phyloP scores from a whole-genome alignment of 1,140 invertebrate species.

The Aricia agestis region DNA sequence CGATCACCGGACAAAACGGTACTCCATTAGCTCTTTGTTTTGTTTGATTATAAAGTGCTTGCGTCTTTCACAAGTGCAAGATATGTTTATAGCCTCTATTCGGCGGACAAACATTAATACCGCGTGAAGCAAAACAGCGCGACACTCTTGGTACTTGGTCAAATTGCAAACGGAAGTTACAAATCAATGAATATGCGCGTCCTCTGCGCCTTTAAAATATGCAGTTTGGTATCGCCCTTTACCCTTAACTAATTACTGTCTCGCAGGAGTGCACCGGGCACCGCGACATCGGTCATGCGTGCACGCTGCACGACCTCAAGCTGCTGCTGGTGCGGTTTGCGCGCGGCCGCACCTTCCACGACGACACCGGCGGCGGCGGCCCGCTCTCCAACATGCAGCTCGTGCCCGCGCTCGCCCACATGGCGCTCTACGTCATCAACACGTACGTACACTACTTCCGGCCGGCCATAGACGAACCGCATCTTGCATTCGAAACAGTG shows the following conservation, averaged over 20 bases:
- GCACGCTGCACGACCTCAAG: constrained; percentile 96
- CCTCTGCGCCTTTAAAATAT: too few species aligned
- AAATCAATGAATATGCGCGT: too few species aligned
- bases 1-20: too few species aligned
- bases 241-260: not conserved
- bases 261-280: constrained; percentile 87
- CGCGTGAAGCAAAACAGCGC: too few species aligned
- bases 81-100: too few species aligned
- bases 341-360: constrained; percentile 96
- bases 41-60: too few species aligned
- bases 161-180: too few species aligned
- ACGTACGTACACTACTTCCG: constrained; percentile 80
- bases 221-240: not conserved
- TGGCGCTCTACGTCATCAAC: constrained; percentile 96
- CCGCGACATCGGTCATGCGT: constrained; percentile 91
- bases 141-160: too few species aligned
- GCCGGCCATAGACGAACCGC: not conserved
- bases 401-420: constrained; percentile 95
- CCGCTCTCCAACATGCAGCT: constrained; percentile 98
- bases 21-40: too few species aligned
- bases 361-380: constrained; percentile 97
- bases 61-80: too few species aligned
- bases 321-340: constrained; percentile 93
- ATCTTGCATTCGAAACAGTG: too few species aligned
- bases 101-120: too few species aligned